Percentiles rank a stretch among this genome's conserved stretches.
phyloP scores from a whole-genome alignment of 53 echinoderm and acorn worm species.

The Stichopus horrens region DNA sequence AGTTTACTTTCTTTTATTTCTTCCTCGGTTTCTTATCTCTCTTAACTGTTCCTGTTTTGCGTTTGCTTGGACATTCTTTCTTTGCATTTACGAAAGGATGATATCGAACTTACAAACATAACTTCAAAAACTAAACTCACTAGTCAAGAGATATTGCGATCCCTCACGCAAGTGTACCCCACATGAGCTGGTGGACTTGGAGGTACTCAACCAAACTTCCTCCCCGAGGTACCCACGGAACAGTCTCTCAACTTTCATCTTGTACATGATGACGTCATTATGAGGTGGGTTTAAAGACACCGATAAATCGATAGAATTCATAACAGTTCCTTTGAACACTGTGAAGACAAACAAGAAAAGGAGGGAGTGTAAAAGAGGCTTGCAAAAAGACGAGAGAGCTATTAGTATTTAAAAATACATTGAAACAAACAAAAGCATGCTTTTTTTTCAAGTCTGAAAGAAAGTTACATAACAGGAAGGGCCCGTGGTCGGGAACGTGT shows the following conservation, averaged over 20 bases:
- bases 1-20: too few relatives aligned
- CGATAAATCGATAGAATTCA: neutral
- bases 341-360: neutral
- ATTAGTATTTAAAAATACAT: too few relatives aligned
- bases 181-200: conserved; percentile 12
- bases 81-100: too few relatives aligned
- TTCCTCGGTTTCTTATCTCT: too few relatives aligned
- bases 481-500: too few relatives aligned
- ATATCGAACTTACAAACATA: too few relatives aligned
- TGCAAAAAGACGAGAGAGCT: neutral
- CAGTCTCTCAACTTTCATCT: conserved; percentile 24
- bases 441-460: too few relatives aligned
- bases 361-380: neutral
- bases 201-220: conserved; percentile 29
- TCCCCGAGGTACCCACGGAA: conserved; percentile 19
- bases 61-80: too few relatives aligned
- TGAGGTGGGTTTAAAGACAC: neutral
- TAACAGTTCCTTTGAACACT: conserved; percentile 26
- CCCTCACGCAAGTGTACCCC: neutral
- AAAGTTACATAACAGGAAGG: too few relatives aligned
- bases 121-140: neutral
- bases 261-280: conserved; percentile 29
- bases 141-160: conserved; percentile 8
- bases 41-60: too few relatives aligned
- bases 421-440: too few relatives aligned